These are phyloP conservation scores for Sphaerodactylus townsendi DNA, from an alignment of 2,113 vertebrate species.

Conservation along the genomic window DNA sequence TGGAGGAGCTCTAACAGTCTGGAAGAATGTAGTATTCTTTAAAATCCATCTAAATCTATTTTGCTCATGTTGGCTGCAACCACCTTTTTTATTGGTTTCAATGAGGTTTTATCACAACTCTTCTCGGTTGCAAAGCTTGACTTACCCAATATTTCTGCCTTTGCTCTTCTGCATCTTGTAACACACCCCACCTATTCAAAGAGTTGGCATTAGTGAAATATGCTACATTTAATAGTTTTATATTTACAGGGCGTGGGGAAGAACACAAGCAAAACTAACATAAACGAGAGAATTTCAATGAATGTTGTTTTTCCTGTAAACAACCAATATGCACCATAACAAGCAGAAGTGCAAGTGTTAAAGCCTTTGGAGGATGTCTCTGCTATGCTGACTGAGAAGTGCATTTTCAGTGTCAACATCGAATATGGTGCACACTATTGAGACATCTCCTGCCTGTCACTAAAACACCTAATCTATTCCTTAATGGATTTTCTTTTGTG, in stretches of 20 bases:
- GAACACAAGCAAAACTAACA: neutral
- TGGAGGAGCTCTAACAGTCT: neutral
- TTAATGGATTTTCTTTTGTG: neutral
- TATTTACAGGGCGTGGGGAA: neutral
- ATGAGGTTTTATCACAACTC: neutral
- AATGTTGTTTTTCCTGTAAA: neutral
- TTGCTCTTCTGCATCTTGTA: constrained; percentile 56
- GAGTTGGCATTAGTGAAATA: constrained; percentile 9
- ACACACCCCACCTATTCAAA: constrained; percentile 71
- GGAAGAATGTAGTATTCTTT: neutral
- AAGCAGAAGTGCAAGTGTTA: neutral
- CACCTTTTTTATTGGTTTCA: neutral
- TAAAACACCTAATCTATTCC: neutral
- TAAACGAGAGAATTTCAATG: neutral
- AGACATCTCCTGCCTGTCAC: neutral
- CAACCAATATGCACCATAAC: neutral
- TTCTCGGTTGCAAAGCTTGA: constrained; percentile 15
- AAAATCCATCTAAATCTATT: neutral
- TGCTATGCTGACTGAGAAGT: neutral
- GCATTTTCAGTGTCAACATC: neutral
- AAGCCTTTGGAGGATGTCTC: neutral
- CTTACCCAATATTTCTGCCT: constrained; percentile 80
- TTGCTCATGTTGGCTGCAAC: neutral
- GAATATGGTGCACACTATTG: neutral
- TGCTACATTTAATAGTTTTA: neutral